Evolutionary conservation across 2,113 vertebrate species (phyloP), one percentile per base, ranked within the genome.

Genomic region (Gulo gulo): DNA sequence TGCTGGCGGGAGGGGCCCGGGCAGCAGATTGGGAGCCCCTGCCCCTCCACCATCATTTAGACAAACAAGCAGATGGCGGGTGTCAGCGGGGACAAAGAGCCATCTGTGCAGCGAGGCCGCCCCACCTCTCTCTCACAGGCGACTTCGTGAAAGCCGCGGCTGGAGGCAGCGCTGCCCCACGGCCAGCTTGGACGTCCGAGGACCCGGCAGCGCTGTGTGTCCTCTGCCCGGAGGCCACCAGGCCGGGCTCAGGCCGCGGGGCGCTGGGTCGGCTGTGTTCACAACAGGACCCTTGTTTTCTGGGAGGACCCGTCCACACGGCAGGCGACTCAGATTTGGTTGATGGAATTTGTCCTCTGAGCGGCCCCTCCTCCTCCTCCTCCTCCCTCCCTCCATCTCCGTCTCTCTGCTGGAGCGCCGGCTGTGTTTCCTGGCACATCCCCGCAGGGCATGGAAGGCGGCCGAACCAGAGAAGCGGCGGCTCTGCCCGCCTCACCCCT

Each of bases 51-150:
- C 98, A 98, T 99, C 99, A 97, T 99, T 99, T 98, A 99, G 99
- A 99, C 99, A 99, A 99, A 99, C 98, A 99, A 99, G 99, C 99
- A 99, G 99, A 99, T 99, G 99, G 99, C 99, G 99, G 99, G 99
- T 99, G 99, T 99, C 99, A 99, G 99, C 98, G 97, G 99, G 99
- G 99, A 99, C 99, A 99, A 99, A 99, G 99, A 99, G 99, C 99
- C 99, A 99, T 99, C 99, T 99, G 99, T 99, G 99, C 99, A 98
- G 98, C 98, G 98, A 98, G 99, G 98, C 98, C 98, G 99, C 99
- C 99, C 98, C 98, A 98, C 98, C 98, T 98, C 98, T 98, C 99
- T 98, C 98, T 99, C 98, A 96, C 99, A 98, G 98, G 97, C 99
- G 98, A 99, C 99, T 99, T 99, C 99, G 98, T 99, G 99, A 99